These are phyloP conservation scores for Hedya salicella DNA, from an alignment of 2,888 invertebrate species.

Conservation along the genomic window DNA sequence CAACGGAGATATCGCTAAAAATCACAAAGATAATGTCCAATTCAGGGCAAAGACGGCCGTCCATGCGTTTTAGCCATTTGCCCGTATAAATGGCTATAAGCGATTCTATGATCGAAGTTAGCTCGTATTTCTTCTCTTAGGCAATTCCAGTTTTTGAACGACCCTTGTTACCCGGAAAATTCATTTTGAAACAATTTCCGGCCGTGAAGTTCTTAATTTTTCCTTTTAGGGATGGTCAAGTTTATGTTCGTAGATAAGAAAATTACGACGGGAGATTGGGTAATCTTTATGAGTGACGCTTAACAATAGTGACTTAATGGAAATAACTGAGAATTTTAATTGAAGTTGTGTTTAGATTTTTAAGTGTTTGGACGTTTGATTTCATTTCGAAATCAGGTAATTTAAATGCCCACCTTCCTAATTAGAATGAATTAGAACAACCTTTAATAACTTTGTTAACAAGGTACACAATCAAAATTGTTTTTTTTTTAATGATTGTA, in stretches of 20 bases:
- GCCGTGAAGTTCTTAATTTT: constrained; percentile 37
- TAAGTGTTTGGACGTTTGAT: background rate
- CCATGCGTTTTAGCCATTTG: constrained; percentile 43
- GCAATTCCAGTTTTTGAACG: constrained; percentile 44
- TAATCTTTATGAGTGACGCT: constrained; percentile 26
- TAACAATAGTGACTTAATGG: constrained; percentile 5
- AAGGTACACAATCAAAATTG: too few species aligned
- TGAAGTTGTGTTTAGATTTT: background rate
- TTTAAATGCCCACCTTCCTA: too few species aligned
- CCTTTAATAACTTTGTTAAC: too few species aligned
- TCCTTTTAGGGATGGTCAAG: constrained; percentile 35
- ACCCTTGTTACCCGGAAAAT: constrained; percentile 43
- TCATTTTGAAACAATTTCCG: constrained; percentile 44
- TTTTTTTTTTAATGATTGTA: too few species aligned
- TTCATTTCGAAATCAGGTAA: too few species aligned
- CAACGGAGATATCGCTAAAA: background rate
- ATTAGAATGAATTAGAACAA: too few species aligned
- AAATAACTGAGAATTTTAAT: background rate
- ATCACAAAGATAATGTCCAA: background rate
- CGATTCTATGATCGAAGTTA: constrained; percentile 43
- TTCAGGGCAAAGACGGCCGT: constrained; percentile 21
- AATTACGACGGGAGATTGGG: constrained; percentile 20
- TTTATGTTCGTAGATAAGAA: constrained; percentile 38
- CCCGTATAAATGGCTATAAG: constrained; percentile 43
- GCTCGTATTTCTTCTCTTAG: constrained; percentile 44